Base-by-base conservation (phyloP, 2,888 invertebrate species). In the Meiosimyza decipiens region DNA sequence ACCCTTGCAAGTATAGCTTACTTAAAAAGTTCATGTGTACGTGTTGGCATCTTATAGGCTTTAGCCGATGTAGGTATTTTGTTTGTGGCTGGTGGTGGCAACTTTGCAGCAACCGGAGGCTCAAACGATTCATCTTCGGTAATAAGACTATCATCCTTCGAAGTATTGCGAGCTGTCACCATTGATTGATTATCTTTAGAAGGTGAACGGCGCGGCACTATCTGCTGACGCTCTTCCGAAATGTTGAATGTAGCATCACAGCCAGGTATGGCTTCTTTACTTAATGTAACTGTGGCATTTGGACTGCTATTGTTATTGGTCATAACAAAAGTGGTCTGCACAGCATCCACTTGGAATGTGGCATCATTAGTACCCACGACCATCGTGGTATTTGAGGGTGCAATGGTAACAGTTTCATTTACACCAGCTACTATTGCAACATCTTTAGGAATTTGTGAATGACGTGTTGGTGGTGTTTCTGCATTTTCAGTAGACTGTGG, bases 21-120 rank as follows among this genome's bases (percentile, higher is more conserved):
- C 86, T 86, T 87, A 68, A 87, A 87, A 12, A 87, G 73, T 74
- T 86, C 87, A 78, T 85, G 82, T 78, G 89, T 78, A 76, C 87
- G 77, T 16, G 75, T 72, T 62, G 82, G 79, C 80, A 84, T 72
- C 73, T 84, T 86, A 12, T 79, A 76, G 6, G 78, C 74, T 73
- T 84, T 86, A 0, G 78, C 52, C 7, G 78, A 74, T 2, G 74
- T 71, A 0, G 77, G 73, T 5, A 67, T 9, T 67, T 79, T 78
- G 1, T 75, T 50, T 66, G 6, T 51, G 28, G 59, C 73, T 71
- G 72, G 71, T 3, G 76, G 66, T 16, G 75, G 75, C 12, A 67
- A 3, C 2, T 47, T 22, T 12, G 71, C 22, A 9, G 71, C 51
- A 40, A 75, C 60, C n/a, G 76, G 80, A 6, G 78, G 79, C 13